Percentiles rank a stretch among this genome's conserved stretches.
Evolutionary conservation across 2,113 vertebrate genomes (phyloP).

Genomic region (Pachyramphus minor): DNA sequence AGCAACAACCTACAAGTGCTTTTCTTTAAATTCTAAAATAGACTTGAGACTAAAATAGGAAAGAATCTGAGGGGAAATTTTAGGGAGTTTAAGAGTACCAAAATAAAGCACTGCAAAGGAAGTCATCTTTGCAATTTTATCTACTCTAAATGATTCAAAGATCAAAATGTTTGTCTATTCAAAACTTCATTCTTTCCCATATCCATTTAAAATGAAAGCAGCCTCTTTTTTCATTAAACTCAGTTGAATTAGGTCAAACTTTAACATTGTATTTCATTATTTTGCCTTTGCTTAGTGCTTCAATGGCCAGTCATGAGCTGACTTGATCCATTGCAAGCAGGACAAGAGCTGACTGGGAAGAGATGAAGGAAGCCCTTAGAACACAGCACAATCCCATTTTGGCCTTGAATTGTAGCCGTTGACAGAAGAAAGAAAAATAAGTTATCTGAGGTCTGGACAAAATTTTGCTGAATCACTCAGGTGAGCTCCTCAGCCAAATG

Average conservation of each 20-base stretch:
- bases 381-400: neutral
- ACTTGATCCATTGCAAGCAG: neutral
- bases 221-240: neutral
- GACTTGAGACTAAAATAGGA: neutral
- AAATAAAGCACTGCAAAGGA: neutral
- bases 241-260: neutral
- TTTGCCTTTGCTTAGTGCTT: neutral
- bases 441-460: neutral
- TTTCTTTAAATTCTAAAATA: neutral
- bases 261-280: neutral
- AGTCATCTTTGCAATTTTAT: neutral
- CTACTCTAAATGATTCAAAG: neutral
- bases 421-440: neutral
- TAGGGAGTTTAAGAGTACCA: neutral
- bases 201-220: neutral
- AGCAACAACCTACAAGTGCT: neutral
- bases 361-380: neutral
- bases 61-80: neutral
- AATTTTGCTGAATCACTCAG: constrained; percentile 21
- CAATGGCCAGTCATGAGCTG: neutral
- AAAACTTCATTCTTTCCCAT: neutral
- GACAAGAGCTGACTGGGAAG: neutral
- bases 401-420: neutral
- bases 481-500: neutral
- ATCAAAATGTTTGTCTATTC: neutral